These are phyloP conservation scores for Odobenus rosmarus DNA, from an alignment of 2,113 vertebrate species.

Conservation along the genomic window DNA sequence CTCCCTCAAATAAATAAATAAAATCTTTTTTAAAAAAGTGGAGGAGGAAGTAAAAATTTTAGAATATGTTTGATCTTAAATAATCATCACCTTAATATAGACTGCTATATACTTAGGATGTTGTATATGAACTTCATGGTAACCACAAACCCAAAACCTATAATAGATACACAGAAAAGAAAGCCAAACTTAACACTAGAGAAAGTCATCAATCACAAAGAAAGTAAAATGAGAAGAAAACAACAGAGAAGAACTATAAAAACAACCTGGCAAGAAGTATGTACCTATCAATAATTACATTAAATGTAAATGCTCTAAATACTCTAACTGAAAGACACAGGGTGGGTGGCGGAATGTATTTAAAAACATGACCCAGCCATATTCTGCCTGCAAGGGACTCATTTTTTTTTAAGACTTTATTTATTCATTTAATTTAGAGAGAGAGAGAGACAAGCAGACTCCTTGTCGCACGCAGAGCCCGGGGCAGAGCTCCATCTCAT, in stretches of 20 bases:
- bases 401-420: background rate
- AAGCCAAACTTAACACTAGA: background rate
- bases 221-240: background rate
- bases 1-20: no score
- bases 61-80: background rate
- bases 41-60: background rate
- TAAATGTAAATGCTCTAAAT: background rate
- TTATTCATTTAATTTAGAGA: no score
- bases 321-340: background rate
- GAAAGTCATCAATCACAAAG: background rate
- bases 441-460: no score
- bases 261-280: background rate
- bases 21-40: no score
- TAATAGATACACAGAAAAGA: background rate
- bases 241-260: background rate
- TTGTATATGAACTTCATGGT: background rate
- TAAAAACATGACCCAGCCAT: background rate
- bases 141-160: background rate
- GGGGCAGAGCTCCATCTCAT: no score
- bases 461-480: no score
- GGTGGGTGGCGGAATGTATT: background rate
- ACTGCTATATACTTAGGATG: background rate
- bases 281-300: background rate
- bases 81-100: background rate
- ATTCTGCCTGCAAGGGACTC: background rate